These are phyloP conservation scores for Orestias chungarensis DNA, from an alignment of 2,797 vertebrate species.

Conservation along the genomic window DNA sequence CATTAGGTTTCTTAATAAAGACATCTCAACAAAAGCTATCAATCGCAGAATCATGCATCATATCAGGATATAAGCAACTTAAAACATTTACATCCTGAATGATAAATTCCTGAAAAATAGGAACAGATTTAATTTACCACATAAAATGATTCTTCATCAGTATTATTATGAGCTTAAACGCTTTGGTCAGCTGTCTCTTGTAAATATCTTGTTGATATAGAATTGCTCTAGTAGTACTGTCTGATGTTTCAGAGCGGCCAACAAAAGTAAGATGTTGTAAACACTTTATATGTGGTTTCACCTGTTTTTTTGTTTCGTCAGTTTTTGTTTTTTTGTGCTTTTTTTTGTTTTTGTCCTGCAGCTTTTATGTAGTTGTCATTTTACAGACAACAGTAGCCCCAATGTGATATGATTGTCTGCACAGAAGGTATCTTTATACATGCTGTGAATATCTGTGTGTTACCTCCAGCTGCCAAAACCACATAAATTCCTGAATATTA, in stretches of 20 bases:
- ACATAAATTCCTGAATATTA: slow-evolving; percentile 18
- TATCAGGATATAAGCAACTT: too few species aligned
- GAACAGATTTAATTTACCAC: too few species aligned
- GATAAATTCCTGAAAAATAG: too few species aligned
- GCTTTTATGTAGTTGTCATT: background rate
- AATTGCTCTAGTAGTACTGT: background rate
- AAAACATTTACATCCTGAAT: too few species aligned
- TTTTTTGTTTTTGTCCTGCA: background rate
- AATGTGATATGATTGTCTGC: too few species aligned
- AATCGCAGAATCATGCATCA: too few species aligned
- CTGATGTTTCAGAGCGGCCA: background rate
- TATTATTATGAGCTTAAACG: background rate
- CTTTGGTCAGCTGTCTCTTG: background rate
- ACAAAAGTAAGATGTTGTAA: background rate
- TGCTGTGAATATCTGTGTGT: background rate
- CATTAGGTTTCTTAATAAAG: too few species aligned
- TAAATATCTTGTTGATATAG: too few species aligned
- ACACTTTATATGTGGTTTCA: background rate
- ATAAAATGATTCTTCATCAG: background rate
- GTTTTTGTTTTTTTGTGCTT: too few species aligned
- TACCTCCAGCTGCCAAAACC: background rate
- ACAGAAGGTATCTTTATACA: background rate
- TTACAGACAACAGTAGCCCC: background rate
- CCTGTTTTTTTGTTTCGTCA: too few species aligned
- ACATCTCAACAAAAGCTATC: too few species aligned